Conservation (phyloP, 2,888 invertebrate genomes). For the Lobophora halterata region DNA sequence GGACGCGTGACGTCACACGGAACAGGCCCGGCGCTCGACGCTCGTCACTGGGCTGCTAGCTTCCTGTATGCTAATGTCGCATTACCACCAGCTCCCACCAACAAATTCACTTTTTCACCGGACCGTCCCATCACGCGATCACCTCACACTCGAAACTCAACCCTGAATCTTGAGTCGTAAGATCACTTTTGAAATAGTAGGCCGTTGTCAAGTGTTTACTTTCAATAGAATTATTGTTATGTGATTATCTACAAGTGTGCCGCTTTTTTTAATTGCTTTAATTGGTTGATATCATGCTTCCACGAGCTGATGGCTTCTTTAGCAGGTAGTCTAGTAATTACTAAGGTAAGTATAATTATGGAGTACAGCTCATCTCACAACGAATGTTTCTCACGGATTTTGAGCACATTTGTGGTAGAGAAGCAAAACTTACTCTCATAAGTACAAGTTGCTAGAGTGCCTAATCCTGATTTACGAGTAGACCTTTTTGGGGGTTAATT, state of each 20-base stretch:
- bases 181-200: conserved; percentile 6
- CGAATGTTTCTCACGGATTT: conserved; percentile 11
- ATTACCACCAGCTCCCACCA: conserved; percentile 17
- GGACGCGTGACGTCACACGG: background rate
- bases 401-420: background rate
- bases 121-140: conserved; percentile 23
- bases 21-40: conserved; percentile 14
- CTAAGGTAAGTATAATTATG: conserved; percentile 2
- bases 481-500: too few species aligned
- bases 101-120: conserved; percentile 17
- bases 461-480: too few species aligned
- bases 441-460: background rate
- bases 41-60: conserved; percentile 14
- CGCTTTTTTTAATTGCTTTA: conserved; percentile 17
- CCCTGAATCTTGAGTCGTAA: background rate
- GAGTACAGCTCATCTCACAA: conserved; percentile 11
- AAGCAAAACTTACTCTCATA: conserved; percentile 1
- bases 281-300: conserved; percentile 19
- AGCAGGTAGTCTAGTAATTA: conserved; percentile 1
- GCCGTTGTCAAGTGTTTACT: conserved; percentile 12
- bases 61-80: conserved; percentile 31
- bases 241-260: conserved; percentile 24
- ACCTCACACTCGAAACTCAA: conserved; percentile 1
- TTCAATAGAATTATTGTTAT: conserved; percentile 22
- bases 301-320: conserved; percentile 12